These are phyloP conservation scores for Enteromius trimaculatus DNA, from an alignment of 2,797 vertebrate species.

Conservation along the genomic window DNA sequence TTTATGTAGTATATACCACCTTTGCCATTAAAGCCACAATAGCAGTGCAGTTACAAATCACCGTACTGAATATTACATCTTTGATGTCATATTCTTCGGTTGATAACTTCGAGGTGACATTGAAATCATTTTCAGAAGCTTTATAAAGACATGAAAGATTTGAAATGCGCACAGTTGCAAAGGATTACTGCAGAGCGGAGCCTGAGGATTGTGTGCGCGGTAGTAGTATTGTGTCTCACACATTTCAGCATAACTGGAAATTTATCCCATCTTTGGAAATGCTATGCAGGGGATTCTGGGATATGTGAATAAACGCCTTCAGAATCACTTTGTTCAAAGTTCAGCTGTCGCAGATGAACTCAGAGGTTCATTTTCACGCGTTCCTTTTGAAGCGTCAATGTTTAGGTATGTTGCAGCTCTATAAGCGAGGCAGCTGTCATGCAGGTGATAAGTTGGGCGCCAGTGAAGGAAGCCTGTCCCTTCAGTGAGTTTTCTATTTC, in stretches of 20 bases:
- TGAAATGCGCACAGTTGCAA: constrained; percentile 34
- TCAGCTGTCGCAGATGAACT: constrained; percentile 19
- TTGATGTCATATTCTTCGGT: background rate
- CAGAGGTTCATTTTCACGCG: background rate
- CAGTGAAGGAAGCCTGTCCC: constrained; percentile 42
- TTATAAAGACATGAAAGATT: constrained; percentile 26
- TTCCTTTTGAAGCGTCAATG: constrained; percentile 19
- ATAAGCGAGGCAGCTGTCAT: constrained; percentile 55
- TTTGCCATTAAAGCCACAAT: constrained; percentile 1
- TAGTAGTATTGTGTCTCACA: constrained; percentile 14
- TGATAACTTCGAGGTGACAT: constrained; percentile 26
- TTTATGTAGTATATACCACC: background rate
- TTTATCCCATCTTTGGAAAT: constrained; percentile 36
- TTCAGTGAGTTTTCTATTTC: constrained; percentile 33
- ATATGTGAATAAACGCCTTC: constrained; percentile 17
- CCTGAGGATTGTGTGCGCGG: background rate
- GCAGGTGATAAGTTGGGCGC: constrained; percentile 63
- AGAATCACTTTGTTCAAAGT: constrained; percentile 22
- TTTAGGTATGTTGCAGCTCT: constrained; percentile 46
- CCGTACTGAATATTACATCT: constrained; percentile 25
- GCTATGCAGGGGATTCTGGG: background rate
- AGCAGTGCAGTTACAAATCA: constrained; percentile 10
- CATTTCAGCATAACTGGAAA: constrained; percentile 11
- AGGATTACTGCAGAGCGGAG: constrained; percentile 30
- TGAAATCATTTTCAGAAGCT: constrained; percentile 33